These are phyloP conservation scores for Conomelus anceps DNA, from an alignment of 2,888 invertebrate species.

Conservation along the genomic window DNA sequence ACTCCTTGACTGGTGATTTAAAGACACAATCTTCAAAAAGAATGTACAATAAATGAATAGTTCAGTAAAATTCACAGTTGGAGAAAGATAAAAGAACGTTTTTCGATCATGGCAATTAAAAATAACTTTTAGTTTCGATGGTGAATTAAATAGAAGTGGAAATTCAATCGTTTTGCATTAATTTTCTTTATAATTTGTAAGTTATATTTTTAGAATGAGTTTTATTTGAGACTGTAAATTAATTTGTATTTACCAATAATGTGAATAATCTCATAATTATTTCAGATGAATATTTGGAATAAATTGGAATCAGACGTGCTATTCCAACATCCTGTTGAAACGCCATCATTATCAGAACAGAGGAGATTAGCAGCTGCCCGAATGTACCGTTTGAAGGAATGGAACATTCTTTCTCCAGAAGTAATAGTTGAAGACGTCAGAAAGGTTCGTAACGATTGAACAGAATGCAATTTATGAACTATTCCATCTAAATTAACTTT, in stretches of 20 bases:
- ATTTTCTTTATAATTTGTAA: not conserved
- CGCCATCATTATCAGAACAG: conserved; percentile 50
- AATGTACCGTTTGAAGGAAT: conserved; percentile 57
- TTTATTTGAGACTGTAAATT: not conserved
- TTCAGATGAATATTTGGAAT: conserved; percentile 52
- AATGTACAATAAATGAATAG: no score
- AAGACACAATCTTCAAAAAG: no score
- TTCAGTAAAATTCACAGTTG: no score
- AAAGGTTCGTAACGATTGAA: conserved; percentile 31
- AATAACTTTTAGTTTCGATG: no score
- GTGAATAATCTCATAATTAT: conserved; percentile 28
- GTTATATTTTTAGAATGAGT: not conserved
- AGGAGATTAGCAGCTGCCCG: conserved; percentile 52
- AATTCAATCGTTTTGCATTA: no score
- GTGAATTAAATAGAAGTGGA: no score
- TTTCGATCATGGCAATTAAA: no score
- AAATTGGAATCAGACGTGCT: conserved; percentile 53
- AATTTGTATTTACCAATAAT: not conserved
- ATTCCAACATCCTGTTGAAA: conserved; percentile 48
- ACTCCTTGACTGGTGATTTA: no score
- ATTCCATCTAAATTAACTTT: not conserved
- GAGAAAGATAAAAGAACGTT: no score
- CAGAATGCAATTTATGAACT: not conserved
- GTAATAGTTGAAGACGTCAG: conserved; percentile 41
- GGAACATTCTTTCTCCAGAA: conserved; percentile 53